Evolutionary conservation across 2,888 invertebrate genomes (phyloP).

Genomic region (Lithophane leautieri): DNA sequence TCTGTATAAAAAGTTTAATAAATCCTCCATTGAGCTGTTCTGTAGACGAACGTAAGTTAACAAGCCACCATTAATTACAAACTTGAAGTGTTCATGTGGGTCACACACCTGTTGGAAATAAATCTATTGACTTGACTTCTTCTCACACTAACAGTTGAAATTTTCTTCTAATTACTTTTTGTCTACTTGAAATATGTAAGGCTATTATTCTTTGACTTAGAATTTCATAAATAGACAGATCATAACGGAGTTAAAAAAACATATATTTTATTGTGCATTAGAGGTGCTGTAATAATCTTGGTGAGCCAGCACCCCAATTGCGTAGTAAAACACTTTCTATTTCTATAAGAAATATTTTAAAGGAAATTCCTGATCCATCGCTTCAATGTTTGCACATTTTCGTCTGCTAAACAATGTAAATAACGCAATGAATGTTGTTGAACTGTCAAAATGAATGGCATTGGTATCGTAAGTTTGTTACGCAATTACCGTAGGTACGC

Average conservation of each 20-base stretch:
- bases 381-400: background rate
- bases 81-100: constrained; percentile 48
- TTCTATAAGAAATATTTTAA: background rate
- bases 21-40: constrained; percentile 1
- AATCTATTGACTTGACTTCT: constrained; percentile 35
- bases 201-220: constrained; percentile 5
- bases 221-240: constrained; percentile 13
- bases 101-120: constrained; percentile 50
- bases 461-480: background rate
- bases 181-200: background rate
- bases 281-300: background rate
- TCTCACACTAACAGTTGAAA: constrained; percentile 16
- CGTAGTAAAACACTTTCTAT: background rate
- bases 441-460: background rate
- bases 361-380: background rate
- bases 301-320: background rate
- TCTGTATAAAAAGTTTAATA: constrained; percentile 1
- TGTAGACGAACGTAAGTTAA: constrained; percentile 12
- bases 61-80: constrained; percentile 50
- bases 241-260: background rate
- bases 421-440: background rate
- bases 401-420: background rate
- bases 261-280: background rate
- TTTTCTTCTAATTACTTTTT: constrained; percentile 18
- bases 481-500: too few relatives aligned